These are phyloP conservation scores for Stigmatopora argus DNA, from an alignment of 2,113 vertebrate species.

Conservation along the genomic window DNA sequence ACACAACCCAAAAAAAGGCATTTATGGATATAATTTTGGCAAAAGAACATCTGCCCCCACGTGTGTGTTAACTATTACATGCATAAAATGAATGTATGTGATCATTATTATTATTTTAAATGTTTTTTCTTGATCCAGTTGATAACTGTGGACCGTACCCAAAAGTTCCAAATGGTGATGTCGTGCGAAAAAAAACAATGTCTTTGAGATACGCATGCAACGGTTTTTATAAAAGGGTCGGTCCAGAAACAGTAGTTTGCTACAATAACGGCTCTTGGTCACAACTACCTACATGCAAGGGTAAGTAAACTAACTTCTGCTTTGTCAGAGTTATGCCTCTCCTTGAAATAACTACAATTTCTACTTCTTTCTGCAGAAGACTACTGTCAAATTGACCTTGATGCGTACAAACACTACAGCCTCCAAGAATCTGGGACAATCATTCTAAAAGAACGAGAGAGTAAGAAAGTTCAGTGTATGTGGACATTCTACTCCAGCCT, in stretches of 20 bases:
- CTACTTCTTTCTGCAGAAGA: not conserved
- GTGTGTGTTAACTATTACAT: no score
- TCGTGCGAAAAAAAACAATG: not conserved
- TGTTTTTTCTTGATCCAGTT: not conserved
- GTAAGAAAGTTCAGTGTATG: not conserved
- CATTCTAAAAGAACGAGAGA: not conserved
- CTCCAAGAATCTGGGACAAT: constrained; percentile 1
- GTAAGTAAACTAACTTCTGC: not conserved
- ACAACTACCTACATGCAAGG: not conserved
- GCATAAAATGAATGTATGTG: no score
- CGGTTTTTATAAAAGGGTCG: constrained; percentile 3
- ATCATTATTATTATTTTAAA: not conserved
- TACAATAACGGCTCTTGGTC: not conserved
- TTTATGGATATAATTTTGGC: not conserved
- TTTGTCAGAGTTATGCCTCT: not conserved
- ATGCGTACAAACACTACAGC: not conserved
- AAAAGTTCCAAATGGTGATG: not conserved
- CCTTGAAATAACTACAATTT: not conserved
- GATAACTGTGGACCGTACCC: not conserved
- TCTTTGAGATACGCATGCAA: not conserved
- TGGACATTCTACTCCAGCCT: not conserved
- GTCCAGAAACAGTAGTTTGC: not conserved
- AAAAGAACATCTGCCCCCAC: not conserved
- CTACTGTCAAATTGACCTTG: not conserved
- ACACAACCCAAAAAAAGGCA: not conserved